These are phyloP conservation scores for Cydia splendana DNA, from an alignment of 1,140 invertebrate species.

Conservation along the genomic window DNA sequence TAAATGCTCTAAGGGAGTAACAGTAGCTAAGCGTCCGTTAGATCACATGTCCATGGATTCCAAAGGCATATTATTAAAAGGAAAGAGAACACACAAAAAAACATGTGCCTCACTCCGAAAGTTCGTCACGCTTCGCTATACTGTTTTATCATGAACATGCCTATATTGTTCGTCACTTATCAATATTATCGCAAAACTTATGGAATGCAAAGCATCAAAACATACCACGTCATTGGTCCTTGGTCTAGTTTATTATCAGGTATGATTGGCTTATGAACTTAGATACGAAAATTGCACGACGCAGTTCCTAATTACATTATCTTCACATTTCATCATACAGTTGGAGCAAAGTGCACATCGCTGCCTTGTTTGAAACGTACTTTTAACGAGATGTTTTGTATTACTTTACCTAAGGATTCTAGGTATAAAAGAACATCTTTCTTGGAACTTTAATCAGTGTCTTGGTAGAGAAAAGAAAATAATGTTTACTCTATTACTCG, in stretches of 20 bases:
- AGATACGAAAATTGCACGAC: conserved; percentile 48
- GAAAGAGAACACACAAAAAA: not conserved
- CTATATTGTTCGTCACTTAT: conserved; percentile 16
- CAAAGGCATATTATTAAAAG: not conserved
- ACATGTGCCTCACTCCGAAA: not conserved
- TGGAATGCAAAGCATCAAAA: conserved; percentile 30
- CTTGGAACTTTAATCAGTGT: conserved; percentile 28
- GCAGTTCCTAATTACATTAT: conserved; percentile 46
- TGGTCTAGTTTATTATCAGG: conserved; percentile 30
- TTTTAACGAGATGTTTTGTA: not conserved
- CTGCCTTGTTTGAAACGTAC: not conserved
- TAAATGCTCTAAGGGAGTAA: no score
- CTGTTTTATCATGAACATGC: conserved; percentile 3
- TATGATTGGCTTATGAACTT: conserved; percentile 42
- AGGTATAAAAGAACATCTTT: conserved; percentile 11
- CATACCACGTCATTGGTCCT: conserved; percentile 29
- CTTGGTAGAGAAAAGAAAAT: conserved; percentile 31
- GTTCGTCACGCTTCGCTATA: not conserved
- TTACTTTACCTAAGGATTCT: not conserved
- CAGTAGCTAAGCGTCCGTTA: not conserved
- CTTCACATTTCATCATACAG: conserved; percentile 28
- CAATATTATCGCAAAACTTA: conserved; percentile 17
- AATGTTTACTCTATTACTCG: conserved; percentile 39
- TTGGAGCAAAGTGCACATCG: conserved; percentile 46
- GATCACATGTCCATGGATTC: not conserved